Evolutionary conservation across 2,797 vertebrate genomes (phyloP), one percentile per base, ranked within the genome.

Genomic region (Huso huso): DNA sequence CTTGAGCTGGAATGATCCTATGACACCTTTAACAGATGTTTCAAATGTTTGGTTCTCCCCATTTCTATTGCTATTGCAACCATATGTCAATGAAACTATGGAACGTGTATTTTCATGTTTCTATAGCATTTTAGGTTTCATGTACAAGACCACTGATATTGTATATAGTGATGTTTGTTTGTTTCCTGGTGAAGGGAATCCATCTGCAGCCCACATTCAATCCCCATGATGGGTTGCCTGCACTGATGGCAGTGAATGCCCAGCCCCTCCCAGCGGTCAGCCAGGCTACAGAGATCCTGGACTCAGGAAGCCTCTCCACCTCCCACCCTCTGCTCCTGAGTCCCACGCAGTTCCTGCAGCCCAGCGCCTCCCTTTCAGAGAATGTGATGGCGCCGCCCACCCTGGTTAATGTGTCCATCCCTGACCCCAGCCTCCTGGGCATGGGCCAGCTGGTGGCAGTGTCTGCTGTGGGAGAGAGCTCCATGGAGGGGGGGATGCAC

Each of bases 151-250:
- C 10, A 15, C 51, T 10, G 48, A 11, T 7, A n/a, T 48, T 12
- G 51, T 49, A 59, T 11, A 15, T 64, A 37, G 37, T 37, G 37
- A 37, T 37, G 37, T 5, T 37, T 37, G 18, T 18, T 18, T 18
- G 37, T 37, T 18, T 62, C 11, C 63, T 15, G n/a, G 5, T 11
- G 6, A 60, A 75, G 73, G 63, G 70, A 23, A 62, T 77, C 62
- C 87, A 89, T 72, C 76, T 92, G 63, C 90, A 90, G 71, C 74
- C 86, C 78, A 73, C 77, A 59, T 79, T 80, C 62, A 73, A 83
- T 74, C 82, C 87, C 12, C 50, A 76, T 71, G 85, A 86, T 4
- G 82, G 76, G 73, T 70, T 81, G 57, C 61, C 84, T 62, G 70
- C 82, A 62, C 72, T 85, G 51, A 48, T 85, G 57, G 68, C 86